Conservation (phyloP, 1,140 invertebrate species). For the Archivesica marissinica region DNA sequence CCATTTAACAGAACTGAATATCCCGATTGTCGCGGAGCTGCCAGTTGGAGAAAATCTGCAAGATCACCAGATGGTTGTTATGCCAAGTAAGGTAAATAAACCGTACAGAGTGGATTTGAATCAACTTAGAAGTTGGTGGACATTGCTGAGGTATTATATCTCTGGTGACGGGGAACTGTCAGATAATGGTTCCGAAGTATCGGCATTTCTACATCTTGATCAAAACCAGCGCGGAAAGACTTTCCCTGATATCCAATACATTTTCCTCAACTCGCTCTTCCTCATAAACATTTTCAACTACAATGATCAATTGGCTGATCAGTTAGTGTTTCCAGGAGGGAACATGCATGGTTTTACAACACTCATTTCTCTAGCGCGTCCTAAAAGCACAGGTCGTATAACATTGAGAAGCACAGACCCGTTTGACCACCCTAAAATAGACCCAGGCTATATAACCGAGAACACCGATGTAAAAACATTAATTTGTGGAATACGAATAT, state of each 20-base stretch:
- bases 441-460: slow-evolving; percentile 86
- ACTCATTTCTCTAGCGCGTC: slow-evolving; percentile 51
- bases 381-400: slow-evolving; percentile 76
- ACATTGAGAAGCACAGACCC: slow-evolving; percentile 87
- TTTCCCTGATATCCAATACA: slow-evolving; percentile 8
- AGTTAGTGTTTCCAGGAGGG: not conserved
- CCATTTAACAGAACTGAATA: not conserved
- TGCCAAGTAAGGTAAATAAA: slow-evolving; percentile 13
- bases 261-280: not conserved
- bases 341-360: not conserved
- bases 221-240: not conserved
- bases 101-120: not conserved
- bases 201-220: not conserved
- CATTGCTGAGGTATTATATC: not conserved
- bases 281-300: not conserved
- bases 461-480: slow-evolving; percentile 55
- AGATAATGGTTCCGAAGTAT: not conserved
- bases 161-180: not conserved
- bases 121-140: not conserved
- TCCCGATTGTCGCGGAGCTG: slow-evolving; percentile 44
- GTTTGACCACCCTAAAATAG: slow-evolving; percentile 92
- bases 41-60: slow-evolving; percentile 65
- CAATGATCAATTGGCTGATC: not conserved
- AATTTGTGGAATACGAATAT: slow-evolving; percentile 8
- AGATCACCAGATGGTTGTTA: slow-evolving; percentile 48